A percentile compares a stretch with the other conserved stretches of the same genome.
These are phyloP conservation scores for Nephila pilipes DNA, from an alignment of 1,140 invertebrate species.

Conservation along the genomic window DNA sequence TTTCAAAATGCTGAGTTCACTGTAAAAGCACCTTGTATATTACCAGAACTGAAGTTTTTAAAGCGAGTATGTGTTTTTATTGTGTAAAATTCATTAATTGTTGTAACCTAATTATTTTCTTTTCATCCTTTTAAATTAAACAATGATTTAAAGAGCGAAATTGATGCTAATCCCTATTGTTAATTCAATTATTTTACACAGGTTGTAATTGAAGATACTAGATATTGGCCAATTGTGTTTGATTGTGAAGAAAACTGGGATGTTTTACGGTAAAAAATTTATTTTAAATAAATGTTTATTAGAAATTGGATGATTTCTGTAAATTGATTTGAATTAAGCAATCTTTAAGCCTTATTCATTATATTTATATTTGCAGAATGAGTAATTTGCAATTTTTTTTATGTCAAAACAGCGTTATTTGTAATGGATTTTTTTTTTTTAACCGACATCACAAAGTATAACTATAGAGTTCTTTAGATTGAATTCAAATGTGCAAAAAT, in stretches of 20 bases:
- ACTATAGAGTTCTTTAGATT: too few species aligned
- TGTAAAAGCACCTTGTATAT: slow-evolving; percentile 90
- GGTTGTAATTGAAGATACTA: slow-evolving; percentile 89
- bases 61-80: slow-evolving; percentile 83
- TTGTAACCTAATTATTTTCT: neutral
- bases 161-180: too few species aligned
- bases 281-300: too few species aligned
- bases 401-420: too few species aligned
- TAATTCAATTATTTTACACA: slow-evolving; percentile 75
- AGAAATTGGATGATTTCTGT: too few species aligned
- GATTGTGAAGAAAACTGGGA: slow-evolving; percentile 91
- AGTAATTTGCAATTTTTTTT: too few species aligned
- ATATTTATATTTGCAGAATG: too few species aligned
- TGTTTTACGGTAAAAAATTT: slow-evolving; percentile 85
- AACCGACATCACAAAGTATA: too few species aligned
- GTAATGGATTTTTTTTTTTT: too few species aligned
- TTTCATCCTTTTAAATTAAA: neutral
- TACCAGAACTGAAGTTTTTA: slow-evolving; percentile 90
- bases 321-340: too few species aligned
- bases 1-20: slow-evolving; percentile 84
- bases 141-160: neutral
- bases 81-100: neutral
- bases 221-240: slow-evolving; percentile 94
- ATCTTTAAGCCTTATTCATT: too few species aligned
- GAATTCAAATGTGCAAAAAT: too few species aligned